Percentiles rank a stretch among this genome's conserved stretches.
Conservation (phyloP, 2,797 vertebrate genomes). For the Poecilia wingei region DNA sequence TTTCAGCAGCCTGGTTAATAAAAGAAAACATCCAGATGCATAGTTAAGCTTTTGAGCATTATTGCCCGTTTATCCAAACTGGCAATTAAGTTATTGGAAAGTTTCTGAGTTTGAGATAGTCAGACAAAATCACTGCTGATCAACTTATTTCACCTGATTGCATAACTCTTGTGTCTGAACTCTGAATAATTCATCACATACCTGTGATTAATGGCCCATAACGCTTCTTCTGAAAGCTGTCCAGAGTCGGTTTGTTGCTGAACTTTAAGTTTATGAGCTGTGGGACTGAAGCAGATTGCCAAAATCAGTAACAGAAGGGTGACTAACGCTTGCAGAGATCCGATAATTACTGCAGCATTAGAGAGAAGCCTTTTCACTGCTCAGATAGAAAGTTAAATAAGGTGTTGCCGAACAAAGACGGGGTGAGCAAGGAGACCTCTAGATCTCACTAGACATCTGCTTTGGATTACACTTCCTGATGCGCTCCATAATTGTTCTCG, state of each 20-base stretch:
- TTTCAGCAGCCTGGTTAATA: constrained; percentile 55
- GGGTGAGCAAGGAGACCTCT: constrained; percentile 36
- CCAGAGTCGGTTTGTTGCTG: constrained; percentile 18
- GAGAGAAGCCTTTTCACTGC: constrained; percentile 45
- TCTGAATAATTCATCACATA: constrained; percentile 1
- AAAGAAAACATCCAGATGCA: constrained; percentile 45
- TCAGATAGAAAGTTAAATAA: constrained; percentile 56
- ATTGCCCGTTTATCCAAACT: constrained; percentile 9
- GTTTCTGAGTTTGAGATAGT: background rate
- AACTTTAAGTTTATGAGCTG: constrained; percentile 27
- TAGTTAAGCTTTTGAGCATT: constrained; percentile 13
- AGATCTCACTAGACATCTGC: constrained; percentile 64
- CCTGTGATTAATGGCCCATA: constrained; percentile 1
- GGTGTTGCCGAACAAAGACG: constrained; percentile 54
- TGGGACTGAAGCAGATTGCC: constrained; percentile 27
- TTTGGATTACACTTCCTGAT: constrained; percentile 64
- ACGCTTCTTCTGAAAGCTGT: constrained; percentile 20
- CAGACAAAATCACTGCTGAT: background rate
- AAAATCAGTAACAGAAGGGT: constrained; percentile 47
- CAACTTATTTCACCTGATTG: background rate
- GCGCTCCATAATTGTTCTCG: constrained; percentile 48
- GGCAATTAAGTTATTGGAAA: background rate
- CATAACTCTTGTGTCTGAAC: background rate
- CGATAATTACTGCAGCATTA: constrained; percentile 56
- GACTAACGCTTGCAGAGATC: constrained; percentile 42